Percentiles rank a stretch among this genome's conserved stretches.
Evolutionary conservation across 64 coral and sea anemone genomes (phyloP).

Genomic region (Catalaphyllia jardinei): DNA sequence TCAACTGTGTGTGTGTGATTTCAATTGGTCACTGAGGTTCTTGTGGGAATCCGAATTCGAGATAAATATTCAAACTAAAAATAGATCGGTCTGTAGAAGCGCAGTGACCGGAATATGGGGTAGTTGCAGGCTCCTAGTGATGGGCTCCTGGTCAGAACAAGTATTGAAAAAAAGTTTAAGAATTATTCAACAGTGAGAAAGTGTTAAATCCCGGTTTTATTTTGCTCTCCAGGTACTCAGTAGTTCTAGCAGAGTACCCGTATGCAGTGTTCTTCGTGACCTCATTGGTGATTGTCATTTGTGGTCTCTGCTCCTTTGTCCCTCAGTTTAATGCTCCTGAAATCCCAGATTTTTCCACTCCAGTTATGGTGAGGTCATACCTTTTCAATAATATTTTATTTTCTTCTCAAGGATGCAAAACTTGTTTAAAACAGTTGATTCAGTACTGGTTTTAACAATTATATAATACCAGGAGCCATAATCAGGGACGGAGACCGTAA

Average conservation of each 20-base stretch:
- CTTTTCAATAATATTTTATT: not conserved
- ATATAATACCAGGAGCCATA: no score
- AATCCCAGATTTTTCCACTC: slow-evolving; percentile 86
- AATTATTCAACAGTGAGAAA: no score
- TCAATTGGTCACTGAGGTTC: no score
- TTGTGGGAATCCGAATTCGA: no score
- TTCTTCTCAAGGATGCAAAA: not conserved
- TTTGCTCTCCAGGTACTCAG: slow-evolving; percentile 63
- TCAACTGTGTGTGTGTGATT: no score
- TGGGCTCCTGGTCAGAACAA: no score
- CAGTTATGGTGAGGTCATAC: slow-evolving; percentile 72
- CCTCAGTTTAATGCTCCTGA: slow-evolving; percentile 81
- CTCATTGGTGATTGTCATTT: slow-evolving; percentile 66
- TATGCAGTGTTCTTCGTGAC: slow-evolving; percentile 75
- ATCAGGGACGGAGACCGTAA: no score
- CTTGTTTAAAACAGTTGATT: not conserved
- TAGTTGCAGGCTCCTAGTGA: no score
- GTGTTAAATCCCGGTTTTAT: not conserved
- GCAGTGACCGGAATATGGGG: no score
- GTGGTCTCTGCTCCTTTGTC: slow-evolving; percentile 71
- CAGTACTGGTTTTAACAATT: not conserved
- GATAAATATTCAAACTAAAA: no score
- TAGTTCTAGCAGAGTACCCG: slow-evolving; percentile 77
- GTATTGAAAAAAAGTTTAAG: no score
- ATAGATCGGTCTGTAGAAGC: no score